Base-by-base conservation (phyloP, 2,888 invertebrate genomes). In the Miltochrista miniata region DNA sequence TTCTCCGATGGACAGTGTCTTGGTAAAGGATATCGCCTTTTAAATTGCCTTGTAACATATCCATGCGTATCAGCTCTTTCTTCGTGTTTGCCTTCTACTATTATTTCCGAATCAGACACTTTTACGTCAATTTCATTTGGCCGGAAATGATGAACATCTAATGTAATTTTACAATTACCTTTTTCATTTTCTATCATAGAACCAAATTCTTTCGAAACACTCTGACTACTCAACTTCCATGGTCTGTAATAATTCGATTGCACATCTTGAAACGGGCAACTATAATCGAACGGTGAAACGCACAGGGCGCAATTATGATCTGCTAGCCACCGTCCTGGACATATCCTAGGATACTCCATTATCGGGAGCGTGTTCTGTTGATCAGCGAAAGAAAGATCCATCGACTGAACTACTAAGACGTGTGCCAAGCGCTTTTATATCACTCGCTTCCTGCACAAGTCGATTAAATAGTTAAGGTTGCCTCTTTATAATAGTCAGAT, bases 71-170 rank as follows among this genome's bases (percentile, higher is more conserved):
- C 92, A 37, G 76, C 70, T 55, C 83, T 81, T 51, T 93, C 92
- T 53, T 91, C 88, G 58, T 93, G 93, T 59, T 84, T 90, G 2
- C 87, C 92, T 74, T 94, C 93, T 9, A 94, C 92, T 9, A 94
- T 81, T 30, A 95, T 90, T 59, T 90, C 92, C 55, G 92, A 92
- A 53, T 94, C 93, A 9, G 88, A 85, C 0, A 94, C 93, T 80
- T 95, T 95, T 0, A 95, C 95, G 1, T 92, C 93, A 30, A 96
- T 92, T 81, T 95, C 95, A 13, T 93, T 92, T 0, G 95, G 95
- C 5, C 92, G 81, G 72, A 95, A 95, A 68, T 95, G 94, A 68
- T 94, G 94, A 1, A 95, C 94, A 65, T 95, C 95, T 48, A 95
- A 74, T 45, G 92, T 92, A 1, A 95, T 93, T 85, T 93, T 87